Conservation (phyloP, 1,140 invertebrate species). For the Pararge aegeria region DNA sequence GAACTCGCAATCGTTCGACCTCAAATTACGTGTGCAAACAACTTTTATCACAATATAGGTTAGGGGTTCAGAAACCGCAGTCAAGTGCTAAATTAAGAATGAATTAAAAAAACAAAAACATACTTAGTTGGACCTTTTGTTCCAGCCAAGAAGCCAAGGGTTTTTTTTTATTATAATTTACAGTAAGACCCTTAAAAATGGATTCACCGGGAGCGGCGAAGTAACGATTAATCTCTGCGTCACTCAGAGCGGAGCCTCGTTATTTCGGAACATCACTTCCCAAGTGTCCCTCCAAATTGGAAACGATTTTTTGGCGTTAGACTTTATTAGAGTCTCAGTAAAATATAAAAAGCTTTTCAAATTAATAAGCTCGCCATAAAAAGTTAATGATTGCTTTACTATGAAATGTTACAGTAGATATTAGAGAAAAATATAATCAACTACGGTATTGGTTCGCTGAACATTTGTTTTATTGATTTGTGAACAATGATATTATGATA, state of each 20-base stretch:
- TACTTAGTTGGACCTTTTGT: not conserved
- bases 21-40: too few relatives aligned
- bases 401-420: too few relatives aligned
- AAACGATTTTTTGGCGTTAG: slow-evolving; percentile 23
- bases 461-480: not conserved
- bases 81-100: too few relatives aligned
- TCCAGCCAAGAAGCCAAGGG: not conserved
- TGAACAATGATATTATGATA: too few relatives aligned
- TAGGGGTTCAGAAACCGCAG: too few relatives aligned
- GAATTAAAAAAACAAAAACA: not conserved
- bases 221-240: slow-evolving; percentile 25
- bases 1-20: too few relatives aligned
- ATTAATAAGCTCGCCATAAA: not conserved
- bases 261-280: slow-evolving; percentile 23
- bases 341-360: not conserved
- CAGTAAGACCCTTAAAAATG: not conserved
- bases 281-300: slow-evolving; percentile 20
- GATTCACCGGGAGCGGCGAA: not conserved
- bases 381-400: not conserved
- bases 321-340: not conserved
- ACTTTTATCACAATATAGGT: too few relatives aligned
- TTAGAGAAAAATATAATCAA: too few relatives aligned
- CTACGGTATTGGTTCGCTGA: not conserved
- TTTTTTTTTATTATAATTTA: not conserved
- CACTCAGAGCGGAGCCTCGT: slow-evolving; percentile 14